Percentiles rank a stretch among this genome's conserved stretches.
These are phyloP conservation scores for Pyrgus malvae DNA, from an alignment of 2,888 invertebrate genomes.

Conservation along the genomic window DNA sequence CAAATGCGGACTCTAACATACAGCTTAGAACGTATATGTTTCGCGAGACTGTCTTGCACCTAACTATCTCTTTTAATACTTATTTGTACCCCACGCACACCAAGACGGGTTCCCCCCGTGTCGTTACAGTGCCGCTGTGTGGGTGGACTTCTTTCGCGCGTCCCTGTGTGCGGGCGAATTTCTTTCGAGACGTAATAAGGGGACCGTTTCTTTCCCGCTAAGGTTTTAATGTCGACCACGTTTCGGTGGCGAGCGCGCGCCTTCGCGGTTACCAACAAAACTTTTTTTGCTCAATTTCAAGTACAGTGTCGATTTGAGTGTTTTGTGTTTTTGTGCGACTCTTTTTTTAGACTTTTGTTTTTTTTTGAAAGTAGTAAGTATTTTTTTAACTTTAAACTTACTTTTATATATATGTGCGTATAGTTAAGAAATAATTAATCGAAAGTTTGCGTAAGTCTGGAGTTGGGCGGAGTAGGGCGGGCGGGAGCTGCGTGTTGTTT, in stretches of 20 bases:
- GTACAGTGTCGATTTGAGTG: conserved; percentile 51
- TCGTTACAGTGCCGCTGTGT: conserved; percentile 59
- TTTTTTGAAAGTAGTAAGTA: conserved; percentile 31
- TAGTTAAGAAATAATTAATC: conserved; percentile 56
- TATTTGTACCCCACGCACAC: conserved; percentile 71
- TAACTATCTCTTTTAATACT: conserved; percentile 81
- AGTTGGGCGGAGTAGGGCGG: conserved; percentile 48
- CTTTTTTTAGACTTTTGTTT: conserved; percentile 29
- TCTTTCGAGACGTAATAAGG: conserved; percentile 82
- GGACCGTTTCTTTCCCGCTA: conserved; percentile 81
- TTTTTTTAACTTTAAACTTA: conserved; percentile 1
- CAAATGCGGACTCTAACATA: conserved; percentile 9
- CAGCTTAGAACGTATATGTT: conserved; percentile 51
- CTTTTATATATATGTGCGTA: conserved; percentile 5
- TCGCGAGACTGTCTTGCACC: conserved; percentile 63
- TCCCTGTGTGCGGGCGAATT: conserved; percentile 77
- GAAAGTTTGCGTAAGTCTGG: conserved; percentile 65
- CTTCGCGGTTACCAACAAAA: conserved; percentile 70
- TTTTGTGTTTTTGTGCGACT: conserved; percentile 47
- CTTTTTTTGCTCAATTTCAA: conserved; percentile 44
- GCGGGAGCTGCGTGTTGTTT: conserved; percentile 63
- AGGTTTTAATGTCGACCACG: conserved; percentile 82
- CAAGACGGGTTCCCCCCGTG: conserved; percentile 54
- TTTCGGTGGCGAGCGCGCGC: conserved; percentile 79
- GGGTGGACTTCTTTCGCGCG: conserved; percentile 73